Evolutionary conservation across 2,888 invertebrate species (phyloP).

Genomic region (Branchellion lobata): DNA sequence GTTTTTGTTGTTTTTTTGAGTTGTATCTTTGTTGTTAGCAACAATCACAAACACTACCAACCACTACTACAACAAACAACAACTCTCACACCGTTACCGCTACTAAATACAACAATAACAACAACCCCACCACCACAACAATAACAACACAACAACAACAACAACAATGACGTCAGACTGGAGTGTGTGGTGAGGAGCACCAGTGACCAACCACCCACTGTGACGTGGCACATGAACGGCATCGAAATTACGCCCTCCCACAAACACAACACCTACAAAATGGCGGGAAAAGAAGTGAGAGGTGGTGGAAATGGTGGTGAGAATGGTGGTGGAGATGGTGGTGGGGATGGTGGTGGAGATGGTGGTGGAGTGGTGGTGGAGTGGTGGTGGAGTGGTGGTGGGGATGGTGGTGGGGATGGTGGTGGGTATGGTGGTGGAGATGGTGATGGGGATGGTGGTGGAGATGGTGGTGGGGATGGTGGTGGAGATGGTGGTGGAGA

Average conservation of each 20-base stretch:
- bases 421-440: no score
- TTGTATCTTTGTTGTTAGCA: no score
- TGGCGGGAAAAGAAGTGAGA: constrained; percentile 54
- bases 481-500: no score
- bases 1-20: no score
- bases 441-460: no score
- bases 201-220: constrained; percentile 55
- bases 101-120: background rate
- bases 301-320: background rate
- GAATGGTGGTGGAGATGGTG: no score
- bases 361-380: no score
- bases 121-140: no score
- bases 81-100: background rate
- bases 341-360: no score
- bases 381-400: background rate
- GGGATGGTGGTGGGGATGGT: background rate
- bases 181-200: constrained; percentile 58
- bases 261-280: constrained; percentile 58
- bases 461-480: no score
- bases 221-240: constrained; percentile 64
- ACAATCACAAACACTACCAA: no score
- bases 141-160: background rate
- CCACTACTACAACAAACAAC: no score
- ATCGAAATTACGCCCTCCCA: constrained; percentile 61
- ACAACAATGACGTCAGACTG: constrained; percentile 54